phyloP scores from a whole-genome alignment of 2,888 invertebrate species.

The Phytoseiulus persimilis region DNA sequence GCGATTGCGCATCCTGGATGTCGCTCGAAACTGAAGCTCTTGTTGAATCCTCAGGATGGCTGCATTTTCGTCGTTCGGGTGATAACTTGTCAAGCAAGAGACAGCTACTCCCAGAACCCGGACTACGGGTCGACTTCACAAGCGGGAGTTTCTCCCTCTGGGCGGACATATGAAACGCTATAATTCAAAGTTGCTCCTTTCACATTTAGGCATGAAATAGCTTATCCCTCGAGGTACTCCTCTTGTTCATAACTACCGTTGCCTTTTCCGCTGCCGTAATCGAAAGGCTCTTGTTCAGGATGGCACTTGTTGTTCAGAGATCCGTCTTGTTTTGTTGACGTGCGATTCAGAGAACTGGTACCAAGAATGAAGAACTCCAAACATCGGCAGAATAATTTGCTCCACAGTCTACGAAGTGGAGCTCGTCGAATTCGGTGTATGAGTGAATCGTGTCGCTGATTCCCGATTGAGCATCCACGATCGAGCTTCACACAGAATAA shows the following conservation, averaged over 20 bases:
- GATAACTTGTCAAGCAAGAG: neutral
- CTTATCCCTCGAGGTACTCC: neutral
- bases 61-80: constrained; percentile 37
- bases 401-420: neutral
- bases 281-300: neutral
- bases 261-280: neutral
- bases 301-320: neutral
- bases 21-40: neutral
- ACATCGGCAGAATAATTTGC: neutral
- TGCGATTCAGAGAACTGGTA: neutral
- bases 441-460: neutral
- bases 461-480: neutral
- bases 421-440: neutral
- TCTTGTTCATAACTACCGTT: neutral
- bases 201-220: neutral
- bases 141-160: constrained; percentile 17
- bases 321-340: neutral
- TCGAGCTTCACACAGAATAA: neutral
- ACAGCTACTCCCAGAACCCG: constrained; percentile 9
- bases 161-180: constrained; percentile 23
- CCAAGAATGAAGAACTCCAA: neutral
- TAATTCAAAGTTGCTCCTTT: neutral
- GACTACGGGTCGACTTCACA: constrained; percentile 22
- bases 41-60: neutral
- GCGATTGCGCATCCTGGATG: no score